Evolutionary conservation across 1,140 invertebrate species (phyloP), one percentile per base, ranked within the genome.

Genomic region (Ephestia elutella): DNA sequence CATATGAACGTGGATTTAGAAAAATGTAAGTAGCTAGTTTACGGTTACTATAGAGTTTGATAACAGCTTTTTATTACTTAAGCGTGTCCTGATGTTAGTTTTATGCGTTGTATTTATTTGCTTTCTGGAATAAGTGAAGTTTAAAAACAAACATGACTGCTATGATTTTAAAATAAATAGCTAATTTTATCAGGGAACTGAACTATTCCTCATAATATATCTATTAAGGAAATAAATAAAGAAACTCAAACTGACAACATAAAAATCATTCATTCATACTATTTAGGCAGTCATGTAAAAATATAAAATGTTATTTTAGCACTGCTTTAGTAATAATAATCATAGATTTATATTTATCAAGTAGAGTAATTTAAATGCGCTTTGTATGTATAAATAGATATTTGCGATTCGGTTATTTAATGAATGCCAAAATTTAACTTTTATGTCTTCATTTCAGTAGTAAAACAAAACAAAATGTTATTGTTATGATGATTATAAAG

Each of bases 1-100:
- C 76, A 77, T 85, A 84, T 80, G 80, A 59, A 77, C 75, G 76
- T 84, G 74, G 70, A 75, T 78, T 81, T 74, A 73, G 71, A 65
- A 2, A 28, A 67, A 55, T 81, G 73, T 82, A 80, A 73, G 71
- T 83, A 83, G 78, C 53, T 62, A 32, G 30, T 57, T 71, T 64
- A 70, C 9, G 15, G 38, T 44, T 62, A 70, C 68, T 62, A 82
- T 83, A 85, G 74, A 61, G 60, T 65, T 75, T 70, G 66, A 60
- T 76, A 25, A 75, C 71, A 80, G 80, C 75, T 78, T 83, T 64
- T 71, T 75, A 73, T 68, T 74, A 74, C 59, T 63, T 66, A 61
- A 54, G 57, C 60, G 62, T 63, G 60, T 63, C 56, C 59, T 65
- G 62, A 19, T 63, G 65, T 71, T 59, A 25, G 5, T 64, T 64